These are phyloP conservation scores for Ictalurus furcatus DNA, from an alignment of 2,113 vertebrate genomes.

Conservation along the genomic window DNA sequence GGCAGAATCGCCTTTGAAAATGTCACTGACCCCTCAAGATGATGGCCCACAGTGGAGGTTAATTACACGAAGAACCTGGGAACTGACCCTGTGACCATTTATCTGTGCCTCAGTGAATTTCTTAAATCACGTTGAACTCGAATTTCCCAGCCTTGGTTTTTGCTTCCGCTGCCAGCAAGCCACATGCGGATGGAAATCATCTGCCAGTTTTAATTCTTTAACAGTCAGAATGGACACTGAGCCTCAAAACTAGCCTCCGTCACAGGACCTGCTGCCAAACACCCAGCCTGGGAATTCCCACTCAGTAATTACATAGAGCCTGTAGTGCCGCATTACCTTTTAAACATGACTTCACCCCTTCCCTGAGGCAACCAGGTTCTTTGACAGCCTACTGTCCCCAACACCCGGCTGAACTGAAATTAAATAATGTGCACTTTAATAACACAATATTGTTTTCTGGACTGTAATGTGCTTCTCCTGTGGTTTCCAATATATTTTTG, in stretches of 20 bases:
- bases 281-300: neutral
- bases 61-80: slow-evolving; percentile 73
- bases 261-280: neutral
- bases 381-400: neutral
- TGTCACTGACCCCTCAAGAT: slow-evolving; percentile 68
- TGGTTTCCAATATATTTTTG: neutral
- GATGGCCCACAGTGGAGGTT: slow-evolving; percentile 61
- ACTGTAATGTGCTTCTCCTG: neutral
- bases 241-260: neutral
- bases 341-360: neutral
- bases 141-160: slow-evolving; percentile 53
- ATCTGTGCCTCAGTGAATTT: slow-evolving; percentile 73
- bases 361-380: neutral
- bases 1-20: slow-evolving; percentile 77
- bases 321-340: neutral
- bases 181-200: neutral
- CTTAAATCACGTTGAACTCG: slow-evolving; percentile 68
- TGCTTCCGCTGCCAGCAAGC: slow-evolving; percentile 41
- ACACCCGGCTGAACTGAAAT: neutral
- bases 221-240: neutral
- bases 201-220: slow-evolving; percentile 12
- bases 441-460: neutral
- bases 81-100: slow-evolving; percentile 61
- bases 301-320: neutral
- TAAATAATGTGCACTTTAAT: neutral